Conservation (phyloP, 2,113 vertebrate species). For the Eurystomus gularis region DNA sequence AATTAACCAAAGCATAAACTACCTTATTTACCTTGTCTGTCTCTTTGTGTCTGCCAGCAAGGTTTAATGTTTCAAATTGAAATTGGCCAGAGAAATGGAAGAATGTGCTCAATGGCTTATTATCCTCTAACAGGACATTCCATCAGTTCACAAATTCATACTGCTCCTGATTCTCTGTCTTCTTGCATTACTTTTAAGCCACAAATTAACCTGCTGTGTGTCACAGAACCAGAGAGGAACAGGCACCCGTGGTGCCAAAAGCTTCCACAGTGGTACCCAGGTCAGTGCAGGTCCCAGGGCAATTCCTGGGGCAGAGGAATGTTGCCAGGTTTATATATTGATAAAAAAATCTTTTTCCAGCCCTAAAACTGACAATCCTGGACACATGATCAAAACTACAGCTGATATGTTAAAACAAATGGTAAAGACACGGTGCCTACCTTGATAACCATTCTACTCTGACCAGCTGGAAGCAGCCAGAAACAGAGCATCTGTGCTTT, state of each 20-base stretch:
- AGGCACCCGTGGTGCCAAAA: neutral
- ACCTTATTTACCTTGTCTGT: conserved; percentile 36
- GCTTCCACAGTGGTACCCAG: neutral
- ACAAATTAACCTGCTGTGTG: neutral
- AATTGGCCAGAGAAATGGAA: conserved; percentile 62
- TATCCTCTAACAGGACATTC: conserved; percentile 1
- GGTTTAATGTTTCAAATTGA: conserved; percentile 56
- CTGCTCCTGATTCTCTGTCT: neutral
- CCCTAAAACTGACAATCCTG: neutral
- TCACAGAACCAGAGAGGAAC: neutral
- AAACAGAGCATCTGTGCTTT: neutral
- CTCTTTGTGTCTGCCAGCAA: conserved; percentile 65
- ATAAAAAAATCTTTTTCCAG: neutral
- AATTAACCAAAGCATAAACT: conserved; percentile 34
- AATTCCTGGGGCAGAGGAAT: neutral
- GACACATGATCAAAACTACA: neutral
- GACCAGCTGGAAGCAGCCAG: neutral
- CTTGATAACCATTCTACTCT: neutral
- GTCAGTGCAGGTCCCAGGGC: neutral
- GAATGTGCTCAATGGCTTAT: conserved; percentile 45
- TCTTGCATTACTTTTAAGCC: neutral
- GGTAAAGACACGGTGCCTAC: rapidly evolving
- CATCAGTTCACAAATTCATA: neutral
- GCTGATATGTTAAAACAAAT: neutral
- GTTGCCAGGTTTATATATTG: neutral